phyloP scores from a whole-genome alignment of 2,888 invertebrate species.

The Cryptosula pallasiana region DNA sequence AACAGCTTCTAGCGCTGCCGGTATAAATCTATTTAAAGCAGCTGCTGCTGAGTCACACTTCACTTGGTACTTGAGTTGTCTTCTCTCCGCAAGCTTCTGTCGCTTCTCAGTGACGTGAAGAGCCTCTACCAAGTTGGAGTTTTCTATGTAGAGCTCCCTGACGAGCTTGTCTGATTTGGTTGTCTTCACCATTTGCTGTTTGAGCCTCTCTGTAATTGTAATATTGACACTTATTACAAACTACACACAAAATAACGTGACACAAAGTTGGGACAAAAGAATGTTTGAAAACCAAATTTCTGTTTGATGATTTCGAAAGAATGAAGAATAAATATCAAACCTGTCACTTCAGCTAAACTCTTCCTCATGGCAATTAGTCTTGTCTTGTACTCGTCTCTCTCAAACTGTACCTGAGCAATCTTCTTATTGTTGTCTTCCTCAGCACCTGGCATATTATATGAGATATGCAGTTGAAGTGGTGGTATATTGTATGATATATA shows the following conservation, averaged over 20 bases:
- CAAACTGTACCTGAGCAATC: neutral
- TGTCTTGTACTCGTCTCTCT: neutral
- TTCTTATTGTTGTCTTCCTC: slow-evolving; percentile 9
- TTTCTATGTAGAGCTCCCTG: slow-evolving; percentile 20
- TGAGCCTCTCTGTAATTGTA: neutral
- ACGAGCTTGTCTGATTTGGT: slow-evolving; percentile 18
- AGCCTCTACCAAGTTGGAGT: slow-evolving; percentile 16
- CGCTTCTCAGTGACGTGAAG: slow-evolving; percentile 22
- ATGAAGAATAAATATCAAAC: too few relatives aligned
- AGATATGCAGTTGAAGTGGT: too few relatives aligned
- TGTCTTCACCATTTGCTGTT: slow-evolving; percentile 6
- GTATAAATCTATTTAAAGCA: neutral
- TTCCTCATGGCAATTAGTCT: slow-evolving; percentile 1
- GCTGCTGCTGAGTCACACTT: neutral
- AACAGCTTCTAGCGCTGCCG: neutral
- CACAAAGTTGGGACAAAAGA: too few relatives aligned
- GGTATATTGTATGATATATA: too few relatives aligned
- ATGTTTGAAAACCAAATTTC: too few relatives aligned
- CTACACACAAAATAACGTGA: neutral
- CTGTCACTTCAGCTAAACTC: slow-evolving; percentile 12
- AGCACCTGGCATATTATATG: neutral
- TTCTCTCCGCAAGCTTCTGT: slow-evolving; percentile 18
- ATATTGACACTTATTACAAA: neutral
- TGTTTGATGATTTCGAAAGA: too few relatives aligned
- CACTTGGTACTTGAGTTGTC: neutral